Percentiles rank a stretch among this genome's conserved stretches.
phyloP scores from a whole-genome alignment of 2,888 invertebrate genomes.

The Polydrusus tereticollis region DNA sequence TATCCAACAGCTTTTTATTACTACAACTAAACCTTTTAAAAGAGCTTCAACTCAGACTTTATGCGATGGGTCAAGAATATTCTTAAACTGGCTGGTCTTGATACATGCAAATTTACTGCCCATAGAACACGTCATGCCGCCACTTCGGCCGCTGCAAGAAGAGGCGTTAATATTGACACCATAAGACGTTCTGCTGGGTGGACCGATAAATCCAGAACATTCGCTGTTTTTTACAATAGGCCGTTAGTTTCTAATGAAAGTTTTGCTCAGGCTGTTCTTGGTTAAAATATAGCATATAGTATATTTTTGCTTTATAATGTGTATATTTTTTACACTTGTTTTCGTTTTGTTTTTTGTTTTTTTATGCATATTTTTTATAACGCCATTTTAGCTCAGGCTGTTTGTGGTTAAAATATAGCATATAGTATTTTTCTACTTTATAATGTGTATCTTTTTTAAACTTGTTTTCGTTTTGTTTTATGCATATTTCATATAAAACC shows the following conservation, averaged over 20 bases:
- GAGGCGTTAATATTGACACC: slow-evolving; percentile 45
- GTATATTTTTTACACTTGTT: no score
- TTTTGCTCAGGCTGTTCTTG: slow-evolving; percentile 14
- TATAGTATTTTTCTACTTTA: no score
- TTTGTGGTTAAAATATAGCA: not conserved
- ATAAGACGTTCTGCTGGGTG: slow-evolving; percentile 54
- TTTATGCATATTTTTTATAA: no score
- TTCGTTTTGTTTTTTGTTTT: no score
- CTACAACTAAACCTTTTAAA: no score
- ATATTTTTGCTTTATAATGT: no score
- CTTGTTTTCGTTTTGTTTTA: no score
- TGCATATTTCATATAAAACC: no score
- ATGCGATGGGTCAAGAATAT: not conserved
- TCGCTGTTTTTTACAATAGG: slow-evolving; percentile 52
- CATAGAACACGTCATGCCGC: slow-evolving; percentile 35
- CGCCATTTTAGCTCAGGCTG: slow-evolving; percentile 4
- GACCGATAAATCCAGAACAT: slow-evolving; percentile 50
- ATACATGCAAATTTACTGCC: slow-evolving; percentile 23
- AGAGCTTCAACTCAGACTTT: no score
- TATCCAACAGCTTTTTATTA: no score
- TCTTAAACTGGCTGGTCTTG: slow-evolving; percentile 45
- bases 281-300: not conserved
- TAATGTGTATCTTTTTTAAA: no score
- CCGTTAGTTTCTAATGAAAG: slow-evolving; percentile 18
- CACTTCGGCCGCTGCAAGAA: slow-evolving; percentile 34